phyloP scores from a whole-genome alignment of 2,888 invertebrate genomes.

The Drosophila lutescens region DNA sequence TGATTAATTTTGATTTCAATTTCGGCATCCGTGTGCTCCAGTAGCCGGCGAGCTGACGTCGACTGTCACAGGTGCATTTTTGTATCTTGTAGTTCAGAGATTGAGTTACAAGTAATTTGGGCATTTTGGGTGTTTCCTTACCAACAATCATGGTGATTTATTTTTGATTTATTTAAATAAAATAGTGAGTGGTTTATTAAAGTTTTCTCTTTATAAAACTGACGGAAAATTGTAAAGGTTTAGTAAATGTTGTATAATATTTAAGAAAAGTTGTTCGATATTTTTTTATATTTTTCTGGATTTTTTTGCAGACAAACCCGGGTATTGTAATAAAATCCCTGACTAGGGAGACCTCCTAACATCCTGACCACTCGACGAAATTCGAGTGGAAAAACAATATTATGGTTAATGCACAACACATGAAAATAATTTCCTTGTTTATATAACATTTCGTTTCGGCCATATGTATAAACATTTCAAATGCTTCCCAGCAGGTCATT shows the following conservation, averaged over 20 bases:
- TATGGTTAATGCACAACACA: constrained; percentile 19
- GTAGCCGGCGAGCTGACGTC: constrained; percentile 60
- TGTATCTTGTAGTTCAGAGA: constrained; percentile 38
- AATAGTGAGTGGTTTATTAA: too few relatives aligned
- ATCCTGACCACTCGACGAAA: constrained; percentile 1
- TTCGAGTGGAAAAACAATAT: constrained; percentile 23
- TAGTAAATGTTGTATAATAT: too few relatives aligned
- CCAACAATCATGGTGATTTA: constrained; percentile 13
- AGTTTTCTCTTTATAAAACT: too few relatives aligned
- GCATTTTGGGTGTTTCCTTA: constrained; percentile 10
- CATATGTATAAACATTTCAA: constrained; percentile 65
- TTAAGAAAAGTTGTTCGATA: not conserved
- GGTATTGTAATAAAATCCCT: not conserved
- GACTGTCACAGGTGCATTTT: constrained; percentile 65
- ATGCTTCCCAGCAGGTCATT: constrained; percentile 62
- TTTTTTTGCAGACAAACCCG: not conserved
- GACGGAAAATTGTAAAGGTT: too few relatives aligned
- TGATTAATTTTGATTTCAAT: constrained; percentile 78
- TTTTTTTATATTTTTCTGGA: not conserved
- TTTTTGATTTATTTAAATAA: not conserved
- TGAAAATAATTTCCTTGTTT: constrained; percentile 46
- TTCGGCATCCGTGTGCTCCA: constrained; percentile 54
- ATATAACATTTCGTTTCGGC: constrained; percentile 43
- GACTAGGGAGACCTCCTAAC: not conserved
- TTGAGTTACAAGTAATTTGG: constrained; percentile 27